Conservation (phyloP, 2,888 invertebrate genomes). For the Dryococelus australis region DNA sequence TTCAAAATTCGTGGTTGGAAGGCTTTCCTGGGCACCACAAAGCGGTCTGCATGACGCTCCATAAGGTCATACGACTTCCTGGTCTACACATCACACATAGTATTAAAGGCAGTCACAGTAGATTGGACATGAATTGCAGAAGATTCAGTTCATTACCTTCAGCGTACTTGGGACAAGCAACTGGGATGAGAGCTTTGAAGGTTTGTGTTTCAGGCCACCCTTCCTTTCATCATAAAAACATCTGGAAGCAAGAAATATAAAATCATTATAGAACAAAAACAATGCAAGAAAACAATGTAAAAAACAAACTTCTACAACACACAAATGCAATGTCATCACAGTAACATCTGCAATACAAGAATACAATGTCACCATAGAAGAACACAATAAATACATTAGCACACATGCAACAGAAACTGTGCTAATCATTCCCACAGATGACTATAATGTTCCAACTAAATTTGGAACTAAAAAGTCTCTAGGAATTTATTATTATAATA, state of each 20-base stretch:
- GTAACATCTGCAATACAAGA: too few relatives aligned
- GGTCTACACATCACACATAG: slow-evolving; percentile 27
- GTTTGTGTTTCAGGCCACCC: neutral
- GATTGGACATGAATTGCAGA: neutral
- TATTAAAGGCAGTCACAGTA: neutral
- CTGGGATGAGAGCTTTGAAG: neutral
- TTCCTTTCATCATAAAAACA: neutral
- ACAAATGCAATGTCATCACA: too few relatives aligned
- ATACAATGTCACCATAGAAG: too few relatives aligned
- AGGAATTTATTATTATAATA: too few relatives aligned
- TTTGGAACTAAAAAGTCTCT: too few relatives aligned
- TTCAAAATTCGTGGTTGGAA: slow-evolving; percentile 49
- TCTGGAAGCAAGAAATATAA: neutral
- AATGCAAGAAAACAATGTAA: too few relatives aligned
- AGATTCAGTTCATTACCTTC: neutral
- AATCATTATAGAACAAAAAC: too few relatives aligned
- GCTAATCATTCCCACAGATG: too few relatives aligned
- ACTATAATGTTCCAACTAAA: too few relatives aligned
- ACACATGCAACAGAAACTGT: too few relatives aligned
- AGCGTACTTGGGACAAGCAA: neutral
- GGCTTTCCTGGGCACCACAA: slow-evolving; percentile 26
- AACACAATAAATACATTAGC: too few relatives aligned
- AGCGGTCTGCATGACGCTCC: slow-evolving; percentile 36
- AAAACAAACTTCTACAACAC: too few relatives aligned
- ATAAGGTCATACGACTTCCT: slow-evolving; percentile 37